Evolutionary conservation across 2,888 invertebrate genomes (phyloP).

Genomic region (Trichopria drosophilae): DNA sequence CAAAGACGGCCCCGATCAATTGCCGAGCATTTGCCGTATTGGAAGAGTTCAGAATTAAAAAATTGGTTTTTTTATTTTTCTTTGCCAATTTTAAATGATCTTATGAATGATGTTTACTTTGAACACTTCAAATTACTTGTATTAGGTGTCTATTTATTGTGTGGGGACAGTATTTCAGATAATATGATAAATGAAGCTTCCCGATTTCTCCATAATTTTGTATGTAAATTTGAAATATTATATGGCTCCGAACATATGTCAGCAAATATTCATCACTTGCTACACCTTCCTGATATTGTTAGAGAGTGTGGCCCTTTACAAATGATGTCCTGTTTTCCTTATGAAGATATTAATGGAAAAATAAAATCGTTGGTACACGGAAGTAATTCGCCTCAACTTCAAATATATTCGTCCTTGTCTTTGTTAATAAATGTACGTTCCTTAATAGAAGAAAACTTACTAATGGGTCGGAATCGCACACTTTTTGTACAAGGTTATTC

Average conservation of each 20-base stretch:
- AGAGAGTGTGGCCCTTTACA: conserved; percentile 26
- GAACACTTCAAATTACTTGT: conserved; percentile 21
- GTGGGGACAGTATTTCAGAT: conserved; percentile 9
- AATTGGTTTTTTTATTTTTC: conserved; percentile 31
- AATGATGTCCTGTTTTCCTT: conserved; percentile 26
- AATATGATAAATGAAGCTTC: conserved; percentile 14
- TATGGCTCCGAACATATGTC: conserved; percentile 23
- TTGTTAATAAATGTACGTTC: too few relatives aligned
- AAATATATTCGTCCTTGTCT: too few relatives aligned
- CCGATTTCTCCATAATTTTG: conserved; percentile 20
- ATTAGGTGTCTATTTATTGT: background rate
- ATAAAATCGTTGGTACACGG: too few relatives aligned
- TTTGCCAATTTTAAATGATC: conserved; percentile 20
- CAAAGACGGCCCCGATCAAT: conserved; percentile 23
- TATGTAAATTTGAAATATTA: conserved; percentile 20
- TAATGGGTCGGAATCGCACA: too few relatives aligned
- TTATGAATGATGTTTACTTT: conserved; percentile 24
- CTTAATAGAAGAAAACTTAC: too few relatives aligned
- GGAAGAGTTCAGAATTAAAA: conserved; percentile 32
- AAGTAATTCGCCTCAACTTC: too few relatives aligned
- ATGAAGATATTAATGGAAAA: conserved; percentile 35
- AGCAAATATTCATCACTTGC: conserved; percentile 24
- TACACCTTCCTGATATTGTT: conserved; percentile 26
- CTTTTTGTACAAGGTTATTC: too few relatives aligned
- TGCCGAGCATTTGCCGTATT: conserved; percentile 16